Evolutionary conservation across 2,113 vertebrate species (phyloP), one percentile per base, ranked within the genome.

Genomic region (Paradoxurus hermaphroditus): DNA sequence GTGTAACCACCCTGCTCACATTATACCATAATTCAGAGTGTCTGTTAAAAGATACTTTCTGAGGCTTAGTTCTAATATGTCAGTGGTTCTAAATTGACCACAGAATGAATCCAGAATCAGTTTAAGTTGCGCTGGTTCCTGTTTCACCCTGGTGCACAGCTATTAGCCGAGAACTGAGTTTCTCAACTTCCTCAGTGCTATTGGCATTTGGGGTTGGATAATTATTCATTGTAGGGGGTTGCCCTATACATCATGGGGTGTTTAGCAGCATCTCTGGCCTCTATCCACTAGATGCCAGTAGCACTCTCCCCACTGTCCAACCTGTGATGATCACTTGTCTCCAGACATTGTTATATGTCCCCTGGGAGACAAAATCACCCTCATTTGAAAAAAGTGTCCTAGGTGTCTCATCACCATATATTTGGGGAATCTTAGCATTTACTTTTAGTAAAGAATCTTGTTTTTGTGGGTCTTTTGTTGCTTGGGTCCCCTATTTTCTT

Each of bases 1-100:
- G 9, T 27, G 12, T 79, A 19, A 75, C 14, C 5, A 63, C 34
- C 34, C 13, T 93, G 39, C 11, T 83, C 21, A 46, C 19, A 16
- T 65, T 77, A 16, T 11, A 12, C 62, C 59, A 83, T 72, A 53
- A 72, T 92, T 86, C 68, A 36, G 31, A n/a, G 12, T 65, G 19
- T 85, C 65, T 92, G 44, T 86, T 92, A 41, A 82, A 86, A 78
- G 49, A 67, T 82, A 53, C 13, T 94, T 83, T 93, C 41, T 94
- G 67, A 95, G 39, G 67, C 34, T 91, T 73, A 51, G 59, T 2
- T 91, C 59, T 91, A 56, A 68, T 68, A 51, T 87, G 25, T 95
- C 62, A 79, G 79, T 46, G 65, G 36, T 94, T 94, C 53, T 77
- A 83, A 73, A 68, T 7, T 73, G 84, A 86, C 53, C 31, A 49